Percentiles rank a stretch among this genome's conserved stretches.
These are phyloP conservation scores for Tinea trinotella DNA, from an alignment of 2,888 invertebrate genomes.

Conservation along the genomic window DNA sequence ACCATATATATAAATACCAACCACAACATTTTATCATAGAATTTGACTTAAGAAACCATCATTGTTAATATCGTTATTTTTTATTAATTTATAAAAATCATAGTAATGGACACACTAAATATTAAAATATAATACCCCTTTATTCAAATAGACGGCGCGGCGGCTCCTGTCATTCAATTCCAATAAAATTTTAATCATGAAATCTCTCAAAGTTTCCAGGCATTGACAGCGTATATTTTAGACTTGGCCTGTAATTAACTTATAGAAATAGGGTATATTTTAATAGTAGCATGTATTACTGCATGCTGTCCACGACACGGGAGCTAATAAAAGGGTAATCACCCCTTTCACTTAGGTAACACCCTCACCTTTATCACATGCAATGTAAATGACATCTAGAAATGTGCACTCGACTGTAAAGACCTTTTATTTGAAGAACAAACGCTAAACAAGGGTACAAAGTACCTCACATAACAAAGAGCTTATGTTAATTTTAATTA, in stretches of 20 bases:
- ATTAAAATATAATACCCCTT: too few relatives aligned
- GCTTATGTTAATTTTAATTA: constrained; percentile 3
- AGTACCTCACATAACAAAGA: constrained; percentile 5
- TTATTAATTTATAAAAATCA: too few relatives aligned
- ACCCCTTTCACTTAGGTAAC: constrained; percentile 33
- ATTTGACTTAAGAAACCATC: too few relatives aligned
- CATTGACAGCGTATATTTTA: too few relatives aligned
- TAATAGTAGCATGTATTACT: constrained; percentile 12
- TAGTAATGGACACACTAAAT: too few relatives aligned
- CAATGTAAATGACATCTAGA: constrained; percentile 20
- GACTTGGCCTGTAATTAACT: background rate
- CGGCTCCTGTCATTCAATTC: too few relatives aligned
- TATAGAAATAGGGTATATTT: background rate
- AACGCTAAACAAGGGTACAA: constrained; percentile 1
- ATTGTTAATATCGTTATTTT: too few relatives aligned
- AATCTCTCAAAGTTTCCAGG: too few relatives aligned
- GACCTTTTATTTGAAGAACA: constrained; percentile 16
- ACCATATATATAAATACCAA: too few relatives aligned
- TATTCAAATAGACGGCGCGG: too few relatives aligned
- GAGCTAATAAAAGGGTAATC: constrained; percentile 66
- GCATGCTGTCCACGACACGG: constrained; percentile 33
- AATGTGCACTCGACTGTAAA: constrained; percentile 6
- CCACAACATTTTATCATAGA: too few relatives aligned
- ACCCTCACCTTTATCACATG: background rate
- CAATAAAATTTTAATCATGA: too few relatives aligned